Percentiles rank a stretch among this genome's conserved stretches.
Evolutionary conservation across 2,113 vertebrate species (phyloP).

Genomic region (Leucopternis melanops): DNA sequence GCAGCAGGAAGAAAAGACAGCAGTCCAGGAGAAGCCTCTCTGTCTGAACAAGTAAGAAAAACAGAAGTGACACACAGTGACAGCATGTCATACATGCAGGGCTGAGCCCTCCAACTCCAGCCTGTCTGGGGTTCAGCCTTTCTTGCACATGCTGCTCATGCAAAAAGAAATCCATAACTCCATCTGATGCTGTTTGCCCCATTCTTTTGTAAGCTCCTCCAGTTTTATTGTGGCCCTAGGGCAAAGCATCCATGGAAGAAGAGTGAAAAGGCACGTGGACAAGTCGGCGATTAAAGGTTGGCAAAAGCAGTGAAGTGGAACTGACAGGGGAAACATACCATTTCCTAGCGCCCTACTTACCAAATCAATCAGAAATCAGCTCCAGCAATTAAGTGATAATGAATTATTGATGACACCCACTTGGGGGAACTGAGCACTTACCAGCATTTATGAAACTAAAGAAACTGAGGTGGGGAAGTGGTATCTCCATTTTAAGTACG

Average conservation of each 20-base stretch:
- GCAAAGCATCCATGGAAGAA: neutral
- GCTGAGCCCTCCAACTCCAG: neutral
- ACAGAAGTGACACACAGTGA: neutral
- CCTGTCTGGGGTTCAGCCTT: neutral
- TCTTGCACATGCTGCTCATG: neutral
- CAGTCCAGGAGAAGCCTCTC: neutral
- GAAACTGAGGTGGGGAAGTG: neutral
- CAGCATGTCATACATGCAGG: accelerated
- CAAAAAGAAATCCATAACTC: neutral
- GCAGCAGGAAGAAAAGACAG: neutral
- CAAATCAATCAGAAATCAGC: conserved; percentile 7
- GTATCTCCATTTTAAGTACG: neutral
- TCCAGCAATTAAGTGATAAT: conserved; percentile 21
- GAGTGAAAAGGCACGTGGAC: neutral
- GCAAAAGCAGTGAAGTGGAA: neutral
- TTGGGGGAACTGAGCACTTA: neutral
- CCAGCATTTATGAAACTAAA: neutral
- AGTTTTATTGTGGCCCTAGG: neutral
- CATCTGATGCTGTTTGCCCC: neutral
- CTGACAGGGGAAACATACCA: neutral
- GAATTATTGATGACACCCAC: conserved; percentile 1
- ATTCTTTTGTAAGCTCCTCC: neutral
- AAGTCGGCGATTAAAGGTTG: neutral
- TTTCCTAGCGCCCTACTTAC: neutral
- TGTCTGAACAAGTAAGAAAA: neutral